A percentile compares a stretch with the other conserved stretches of the same genome.
Evolutionary conservation across 2,113 vertebrate genomes (phyloP).

Genomic region (Gobiocypris rarus): DNA sequence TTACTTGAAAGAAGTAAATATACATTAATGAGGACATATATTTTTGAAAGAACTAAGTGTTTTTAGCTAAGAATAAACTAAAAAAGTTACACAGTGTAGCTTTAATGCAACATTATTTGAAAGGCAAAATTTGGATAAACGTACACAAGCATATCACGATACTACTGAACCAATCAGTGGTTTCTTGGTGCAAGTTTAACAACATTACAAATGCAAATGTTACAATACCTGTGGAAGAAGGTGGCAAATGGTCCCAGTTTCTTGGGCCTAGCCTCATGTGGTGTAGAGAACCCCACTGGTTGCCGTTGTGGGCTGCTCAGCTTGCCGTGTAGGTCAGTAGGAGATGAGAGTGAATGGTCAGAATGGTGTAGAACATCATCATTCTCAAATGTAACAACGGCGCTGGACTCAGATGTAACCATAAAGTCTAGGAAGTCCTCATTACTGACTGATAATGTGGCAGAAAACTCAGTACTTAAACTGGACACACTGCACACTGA

Average conservation of each 20-base stretch:
- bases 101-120: background rate
- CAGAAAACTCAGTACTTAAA: constrained; percentile 89
- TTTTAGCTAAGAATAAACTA: no score
- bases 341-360: constrained; percentile 77
- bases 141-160: background rate
- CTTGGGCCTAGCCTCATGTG: constrained; percentile 72
- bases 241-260: constrained; percentile 80
- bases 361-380: constrained; percentile 77
- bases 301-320: constrained; percentile 54
- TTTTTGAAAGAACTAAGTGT: no score
- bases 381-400: constrained; percentile 88
- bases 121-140: background rate
- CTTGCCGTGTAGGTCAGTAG: constrained; percentile 58
- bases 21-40: no score
- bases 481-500: constrained; percentile 90
- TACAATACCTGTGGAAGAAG: constrained; percentile 84
- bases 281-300: constrained; percentile 29
- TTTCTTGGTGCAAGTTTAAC: background rate
- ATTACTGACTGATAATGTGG: constrained; percentile 83
- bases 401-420: constrained; percentile 90
- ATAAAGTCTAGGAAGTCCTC: constrained; percentile 90
- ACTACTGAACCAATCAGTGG: background rate
- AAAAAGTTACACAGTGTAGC: no score
- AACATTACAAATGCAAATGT: background rate
- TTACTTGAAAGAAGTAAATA: no score